Base-by-base conservation (phyloP, 2,797 vertebrate species). In the Acrossocheilus wenchowensis region DNA sequence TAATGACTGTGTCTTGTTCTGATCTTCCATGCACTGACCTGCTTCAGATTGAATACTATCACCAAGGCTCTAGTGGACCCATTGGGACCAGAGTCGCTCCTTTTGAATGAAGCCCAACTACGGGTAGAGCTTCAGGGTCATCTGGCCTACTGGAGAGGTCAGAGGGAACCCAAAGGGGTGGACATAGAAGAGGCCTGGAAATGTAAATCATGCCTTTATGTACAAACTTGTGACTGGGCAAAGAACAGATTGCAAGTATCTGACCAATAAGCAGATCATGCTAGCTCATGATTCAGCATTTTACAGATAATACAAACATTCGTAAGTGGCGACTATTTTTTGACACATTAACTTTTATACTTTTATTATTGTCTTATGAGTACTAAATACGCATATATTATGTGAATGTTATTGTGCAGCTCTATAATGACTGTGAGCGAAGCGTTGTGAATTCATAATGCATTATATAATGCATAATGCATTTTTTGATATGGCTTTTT, bases 141-240 rank as follows among this genome's bases (percentile, higher is more conserved):
- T 69, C 60, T 95, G 72, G 92, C 92, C 41, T 96, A 94, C 79
- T 96, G 95, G 96, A 92, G 72, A 36, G 95, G 95, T 12, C 91
- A 90, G 81, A 92, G 95, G 82, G 94, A 95, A n/a, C 90, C 94
- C 30, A 92, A 85, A 68, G 96, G 95, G 0, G 94, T 96, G 74
- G 95, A 96, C 34, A 92, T 96, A 21, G 95, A 96, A 85, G 95
- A 96, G 26, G 93, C 91, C 0, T 96, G 96, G 95, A 96, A 96
- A 85, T 96, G 95, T 84, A 89, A 30, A 57, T 90, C 78, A 3
- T 96, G 96, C 30, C 75, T 11, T n/a, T 95, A 92, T 83, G 81
- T 88, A 60, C 90, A 92, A 60, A 90, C 91, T 69, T 96, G 95
- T 87, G 91, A 93, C 3, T 96, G 95, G 96, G 91, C 87, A 78